Base-by-base conservation (phyloP, 2,797 vertebrate species). In the Argya squamiceps region DNA sequence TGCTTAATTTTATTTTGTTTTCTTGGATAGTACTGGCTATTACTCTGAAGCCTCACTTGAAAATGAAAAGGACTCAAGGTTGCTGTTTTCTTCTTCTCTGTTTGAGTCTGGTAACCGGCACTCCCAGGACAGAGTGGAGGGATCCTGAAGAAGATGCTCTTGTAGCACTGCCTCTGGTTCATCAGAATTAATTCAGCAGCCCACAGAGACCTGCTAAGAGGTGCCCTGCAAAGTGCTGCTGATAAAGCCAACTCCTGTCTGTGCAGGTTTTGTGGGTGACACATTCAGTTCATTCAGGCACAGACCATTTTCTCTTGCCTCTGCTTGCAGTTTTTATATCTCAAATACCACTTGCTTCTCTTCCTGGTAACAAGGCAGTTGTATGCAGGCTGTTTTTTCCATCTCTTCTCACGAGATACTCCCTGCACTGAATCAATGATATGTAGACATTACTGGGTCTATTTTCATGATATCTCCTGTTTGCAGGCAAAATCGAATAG, bases 281-380 rank as follows among this genome's bases (percentile, higher is more conserved):
- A 12, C 3, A 1, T 56, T 62, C 32, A 56, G 27, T 59, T 80
- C 36, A 8, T 47, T 53, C 69, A 58, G 27, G 46, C 27, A 62
- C 26, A 78, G 43, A 49, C 21, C 7, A 2, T 71, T 88, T 85
- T 83, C 37, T 88, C 36, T 71, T 75, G 32, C 53, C 55, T 68
- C 60, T 56, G 10, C 43, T 70, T n/a, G 41, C 24, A 70, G n/a
- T 67, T 83, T 88, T 85, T 55, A 41, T 63, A 4, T 19, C n/a
- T 62, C 53, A 63, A 44, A 88, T 69, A 0, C 12, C 1, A 1
- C 52, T 85, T 76, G 44, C 21, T 73, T 93, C 60, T 81, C 59
- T 85, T 58, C 50, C 55, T 69, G 75, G 80, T 88, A 86, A 89
- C 65, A 73, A 85, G 36, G 50, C 36, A 53, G 44, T 84, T 32